These are phyloP conservation scores for Entomyzon cyanotis DNA, from an alignment of 2,113 vertebrate genomes.

Conservation along the genomic window DNA sequence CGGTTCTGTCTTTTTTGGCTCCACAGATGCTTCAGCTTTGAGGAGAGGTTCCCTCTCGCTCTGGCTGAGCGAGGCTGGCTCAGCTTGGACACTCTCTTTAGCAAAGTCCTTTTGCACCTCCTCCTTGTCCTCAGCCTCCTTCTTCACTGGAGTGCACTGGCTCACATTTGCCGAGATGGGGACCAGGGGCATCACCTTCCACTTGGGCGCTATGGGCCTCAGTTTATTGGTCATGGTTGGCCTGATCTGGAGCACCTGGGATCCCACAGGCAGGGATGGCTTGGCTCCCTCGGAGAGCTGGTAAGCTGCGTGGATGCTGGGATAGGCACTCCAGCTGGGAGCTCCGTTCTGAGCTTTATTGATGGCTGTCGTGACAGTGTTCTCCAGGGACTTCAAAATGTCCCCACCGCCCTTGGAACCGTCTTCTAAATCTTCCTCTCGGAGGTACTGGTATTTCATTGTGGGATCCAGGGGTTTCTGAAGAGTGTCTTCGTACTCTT, in stretches of 20 bases:
- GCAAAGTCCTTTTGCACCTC: slow-evolving; percentile 69
- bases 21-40: slow-evolving; percentile 54
- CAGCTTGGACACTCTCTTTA: slow-evolving; percentile 56
- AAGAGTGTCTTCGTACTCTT: slow-evolving; percentile 83
- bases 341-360: slow-evolving; percentile 84
- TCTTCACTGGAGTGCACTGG: slow-evolving; percentile 90
- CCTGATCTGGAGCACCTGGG: slow-evolving; percentile 88
- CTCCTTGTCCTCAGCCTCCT: slow-evolving; percentile 84
- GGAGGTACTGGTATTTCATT: slow-evolving; percentile 93
- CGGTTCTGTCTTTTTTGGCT: slow-evolving; percentile 68
- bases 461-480: slow-evolving; percentile 84
- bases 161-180: slow-evolving; percentile 69
- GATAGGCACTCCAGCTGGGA: slow-evolving; percentile 94
- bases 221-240: slow-evolving; percentile 90
- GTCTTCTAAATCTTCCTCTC: slow-evolving; percentile 95
- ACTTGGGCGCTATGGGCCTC: slow-evolving; percentile 93
- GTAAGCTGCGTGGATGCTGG: slow-evolving; percentile 97
- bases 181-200: slow-evolving; percentile 80
- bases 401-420: slow-evolving; percentile 92
- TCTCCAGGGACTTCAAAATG: slow-evolving; percentile 97
- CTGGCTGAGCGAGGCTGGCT: slow-evolving; percentile 38
- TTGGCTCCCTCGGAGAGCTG: slow-evolving; percentile 93
- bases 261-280: slow-evolving; percentile 76
- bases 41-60: slow-evolving; percentile 70
- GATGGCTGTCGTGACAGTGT: slow-evolving; percentile 87